Conservation (phyloP, 2,888 invertebrate genomes). For the Cerceris rybyensis region DNA sequence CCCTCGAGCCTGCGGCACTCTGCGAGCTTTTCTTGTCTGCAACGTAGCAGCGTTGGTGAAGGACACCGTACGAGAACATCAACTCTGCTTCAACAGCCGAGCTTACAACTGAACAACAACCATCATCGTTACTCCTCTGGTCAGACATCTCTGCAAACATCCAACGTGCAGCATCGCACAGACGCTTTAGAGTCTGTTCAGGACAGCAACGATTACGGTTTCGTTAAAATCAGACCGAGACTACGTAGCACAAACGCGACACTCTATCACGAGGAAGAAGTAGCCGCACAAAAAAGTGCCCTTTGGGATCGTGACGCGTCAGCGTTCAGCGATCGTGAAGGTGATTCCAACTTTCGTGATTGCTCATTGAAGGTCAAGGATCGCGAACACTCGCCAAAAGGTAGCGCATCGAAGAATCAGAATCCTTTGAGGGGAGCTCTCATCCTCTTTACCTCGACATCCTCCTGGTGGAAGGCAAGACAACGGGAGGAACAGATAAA, state of each 20-base stretch:
- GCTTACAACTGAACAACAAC: slow-evolving; percentile 59
- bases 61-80: slow-evolving; percentile 81
- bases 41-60: slow-evolving; percentile 76
- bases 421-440: slow-evolving; percentile 77
- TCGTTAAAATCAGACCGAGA: slow-evolving; percentile 76
- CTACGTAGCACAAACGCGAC: slow-evolving; percentile 77
- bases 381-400: slow-evolving; percentile 67
- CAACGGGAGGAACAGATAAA: slow-evolving; percentile 76
- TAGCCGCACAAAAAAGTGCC: slow-evolving; percentile 61
- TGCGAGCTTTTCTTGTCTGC: slow-evolving; percentile 82
- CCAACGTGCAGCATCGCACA: slow-evolving; percentile 57
- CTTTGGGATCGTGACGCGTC: slow-evolving; percentile 69
- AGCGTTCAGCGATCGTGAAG: slow-evolving; percentile 71
- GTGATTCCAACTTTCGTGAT: slow-evolving; percentile 68
- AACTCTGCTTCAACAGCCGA: slow-evolving; percentile 80
- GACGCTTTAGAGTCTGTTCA: slow-evolving; percentile 57
- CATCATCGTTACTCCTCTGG: slow-evolving; percentile 65
- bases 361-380: slow-evolving; percentile 60
- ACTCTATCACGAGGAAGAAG: slow-evolving; percentile 73
- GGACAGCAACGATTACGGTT: slow-evolving; percentile 79
- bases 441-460: slow-evolving; percentile 79
- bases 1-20: slow-evolving; percentile 82
- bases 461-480: slow-evolving; percentile 80
- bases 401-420: slow-evolving; percentile 70
- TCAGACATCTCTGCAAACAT: slow-evolving; percentile 51